Conservation (phyloP, 64 coral and sea anemone species). For the Stylophora pistillata region DNA sequence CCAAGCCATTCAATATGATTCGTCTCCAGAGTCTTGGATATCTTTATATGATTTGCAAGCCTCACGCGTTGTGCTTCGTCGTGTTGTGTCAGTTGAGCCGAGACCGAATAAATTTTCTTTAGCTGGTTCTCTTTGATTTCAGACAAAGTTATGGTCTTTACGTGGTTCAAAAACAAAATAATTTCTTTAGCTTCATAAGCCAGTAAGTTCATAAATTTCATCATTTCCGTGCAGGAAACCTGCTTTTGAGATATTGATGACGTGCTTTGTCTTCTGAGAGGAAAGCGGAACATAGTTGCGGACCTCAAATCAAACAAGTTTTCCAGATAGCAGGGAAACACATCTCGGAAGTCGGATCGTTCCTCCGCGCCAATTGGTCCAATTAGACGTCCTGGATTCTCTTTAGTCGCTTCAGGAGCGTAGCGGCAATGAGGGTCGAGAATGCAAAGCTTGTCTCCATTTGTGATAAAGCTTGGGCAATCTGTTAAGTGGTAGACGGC, state of each 20-base stretch:
- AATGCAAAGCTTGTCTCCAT: constrained; percentile 85
- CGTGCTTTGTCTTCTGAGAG: constrained; percentile 54
- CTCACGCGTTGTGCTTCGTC: constrained; percentile 33
- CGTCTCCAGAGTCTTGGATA: constrained; percentile 46
- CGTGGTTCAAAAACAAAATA: constrained; percentile 79
- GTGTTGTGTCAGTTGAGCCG: constrained; percentile 52
- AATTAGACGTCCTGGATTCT: constrained; percentile 77
- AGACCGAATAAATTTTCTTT: constrained; percentile 53
- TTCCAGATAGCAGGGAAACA: constrained; percentile 81
- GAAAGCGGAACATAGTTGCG: constrained; percentile 90
- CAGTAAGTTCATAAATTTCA: constrained; percentile 24
- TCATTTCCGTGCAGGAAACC: constrained; percentile 5
- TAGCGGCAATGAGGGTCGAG: constrained; percentile 79
- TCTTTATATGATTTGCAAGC: constrained; percentile 58
- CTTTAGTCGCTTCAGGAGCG: constrained; percentile 54
- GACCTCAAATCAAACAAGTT: constrained; percentile 73
- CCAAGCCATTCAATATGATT: constrained; percentile 50
- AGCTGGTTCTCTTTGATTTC: constrained; percentile 63
- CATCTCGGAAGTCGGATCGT: constrained; percentile 60
- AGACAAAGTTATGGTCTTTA: constrained; percentile 84
- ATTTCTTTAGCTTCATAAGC: constrained; percentile 69
- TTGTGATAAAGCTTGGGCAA: constrained; percentile 86
- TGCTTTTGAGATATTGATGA: constrained; percentile 71
- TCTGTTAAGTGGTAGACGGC: constrained; percentile 93
- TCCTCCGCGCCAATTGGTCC: constrained; percentile 32